Percentiles rank a stretch among this genome's conserved stretches.
Evolutionary conservation across 35 echinoderm and acorn worm species (phyloP).

Genomic region (Stichopus chloronotus): DNA sequence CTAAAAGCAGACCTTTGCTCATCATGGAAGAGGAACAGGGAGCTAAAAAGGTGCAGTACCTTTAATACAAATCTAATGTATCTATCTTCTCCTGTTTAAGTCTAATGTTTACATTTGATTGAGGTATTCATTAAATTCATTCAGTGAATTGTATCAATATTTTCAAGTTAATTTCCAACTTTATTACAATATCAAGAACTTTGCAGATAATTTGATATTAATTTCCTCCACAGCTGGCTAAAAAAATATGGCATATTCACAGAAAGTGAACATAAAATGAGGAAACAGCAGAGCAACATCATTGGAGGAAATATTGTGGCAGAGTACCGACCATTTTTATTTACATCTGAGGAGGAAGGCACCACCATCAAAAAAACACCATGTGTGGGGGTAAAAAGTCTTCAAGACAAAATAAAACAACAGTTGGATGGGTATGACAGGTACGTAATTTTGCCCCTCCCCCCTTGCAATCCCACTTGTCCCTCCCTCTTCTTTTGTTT

Average conservation of each 20-base stretch:
- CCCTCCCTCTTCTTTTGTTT: not conserved
- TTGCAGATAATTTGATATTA: too few species aligned
- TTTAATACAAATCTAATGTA: not conserved
- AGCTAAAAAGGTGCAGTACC: constrained; percentile 19
- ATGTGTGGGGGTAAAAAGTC: not conserved
- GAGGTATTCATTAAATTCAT: too few species aligned
- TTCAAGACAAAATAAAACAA: not conserved
- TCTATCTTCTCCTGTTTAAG: too few species aligned
- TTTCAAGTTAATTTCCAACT: too few species aligned
- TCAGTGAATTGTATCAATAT: too few species aligned
- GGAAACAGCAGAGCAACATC: not conserved
- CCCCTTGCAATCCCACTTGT: not conserved
- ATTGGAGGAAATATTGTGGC: not conserved
- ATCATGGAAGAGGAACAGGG: constrained; percentile 55
- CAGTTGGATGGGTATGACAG: constrained; percentile 13
- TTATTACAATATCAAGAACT: too few species aligned
- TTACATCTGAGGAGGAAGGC: constrained; percentile 5
- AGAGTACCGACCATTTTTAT: not conserved
- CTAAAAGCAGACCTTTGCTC: constrained; percentile 46
- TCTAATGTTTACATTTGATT: too few species aligned
- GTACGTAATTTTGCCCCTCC: not conserved
- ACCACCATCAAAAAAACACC: not conserved
- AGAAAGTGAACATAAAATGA: too few species aligned
- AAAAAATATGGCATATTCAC: too few species aligned
- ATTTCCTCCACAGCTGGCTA: too few species aligned